A percentile compares a stretch with the other conserved stretches of the same genome.
These are phyloP conservation scores for Nicator chloris DNA, from an alignment of 2,113 vertebrate species.

Conservation along the genomic window DNA sequence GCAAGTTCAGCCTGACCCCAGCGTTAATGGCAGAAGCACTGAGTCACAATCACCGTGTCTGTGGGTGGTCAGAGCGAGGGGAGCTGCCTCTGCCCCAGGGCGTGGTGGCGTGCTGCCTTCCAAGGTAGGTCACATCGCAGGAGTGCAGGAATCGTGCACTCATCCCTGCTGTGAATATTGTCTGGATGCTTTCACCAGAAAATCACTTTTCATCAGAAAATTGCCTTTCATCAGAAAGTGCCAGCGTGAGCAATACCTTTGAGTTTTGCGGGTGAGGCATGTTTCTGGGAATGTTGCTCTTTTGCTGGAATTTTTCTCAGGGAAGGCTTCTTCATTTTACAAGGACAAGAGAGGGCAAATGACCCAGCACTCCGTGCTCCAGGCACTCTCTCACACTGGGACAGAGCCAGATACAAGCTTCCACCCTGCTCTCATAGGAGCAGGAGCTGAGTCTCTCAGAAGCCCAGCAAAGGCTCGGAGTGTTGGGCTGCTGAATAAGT, in stretches of 20 bases:
- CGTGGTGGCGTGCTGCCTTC: background rate
- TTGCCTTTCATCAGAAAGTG: background rate
- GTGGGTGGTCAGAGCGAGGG: background rate
- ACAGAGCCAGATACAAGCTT: background rate
- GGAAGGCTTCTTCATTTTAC: background rate
- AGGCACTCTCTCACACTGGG: background rate
- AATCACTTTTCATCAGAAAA: background rate
- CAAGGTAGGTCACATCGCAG: fast-evolving
- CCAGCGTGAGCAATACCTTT: background rate
- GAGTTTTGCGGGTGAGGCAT: background rate
- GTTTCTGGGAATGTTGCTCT: background rate
- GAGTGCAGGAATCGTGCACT: background rate
- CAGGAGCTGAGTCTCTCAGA: background rate
- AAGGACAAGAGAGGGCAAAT: background rate
- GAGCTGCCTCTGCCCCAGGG: background rate
- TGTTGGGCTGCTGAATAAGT: background rate
- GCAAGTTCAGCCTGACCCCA: background rate
- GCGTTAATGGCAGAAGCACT: background rate
- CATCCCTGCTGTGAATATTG: background rate
- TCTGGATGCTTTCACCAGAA: background rate
- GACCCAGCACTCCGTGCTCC: background rate
- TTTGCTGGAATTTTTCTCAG: background rate
- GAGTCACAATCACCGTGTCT: background rate
- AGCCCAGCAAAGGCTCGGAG: background rate
- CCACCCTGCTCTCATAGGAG: background rate